A percentile compares a stretch with the other conserved stretches of the same genome.
These are phyloP conservation scores for Elachura formosa DNA, from an alignment of 2,113 vertebrate species.

Conservation along the genomic window DNA sequence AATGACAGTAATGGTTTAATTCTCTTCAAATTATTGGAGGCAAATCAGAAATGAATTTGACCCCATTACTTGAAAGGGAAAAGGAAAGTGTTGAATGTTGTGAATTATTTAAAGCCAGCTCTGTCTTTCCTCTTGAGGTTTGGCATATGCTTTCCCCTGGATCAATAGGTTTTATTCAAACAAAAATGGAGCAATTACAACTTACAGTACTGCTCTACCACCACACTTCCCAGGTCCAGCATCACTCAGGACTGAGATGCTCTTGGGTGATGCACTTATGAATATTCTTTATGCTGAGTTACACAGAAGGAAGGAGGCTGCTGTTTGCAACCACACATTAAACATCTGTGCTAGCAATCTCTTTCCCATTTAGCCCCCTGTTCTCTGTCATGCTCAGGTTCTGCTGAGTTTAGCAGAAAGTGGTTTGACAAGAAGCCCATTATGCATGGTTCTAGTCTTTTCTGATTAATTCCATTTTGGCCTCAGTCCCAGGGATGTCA, in stretches of 20 bases:
- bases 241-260: not conserved
- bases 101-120: conserved; percentile 51
- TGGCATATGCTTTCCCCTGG: conserved; percentile 2
- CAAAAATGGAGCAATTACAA: conserved; percentile 17
- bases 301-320: not conserved
- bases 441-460: conserved; percentile 1
- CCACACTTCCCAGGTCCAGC: not conserved
- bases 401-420: conserved; percentile 40
- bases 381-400: not conserved
- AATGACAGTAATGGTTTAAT: conserved; percentile 45
- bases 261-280: not conserved
- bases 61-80: conserved; percentile 26
- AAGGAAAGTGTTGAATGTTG: not conserved
- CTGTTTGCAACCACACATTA: conserved; percentile 5
- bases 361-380: not conserved
- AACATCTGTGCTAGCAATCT: conserved; percentile 9
- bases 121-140: not conserved
- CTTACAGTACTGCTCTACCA: not conserved
- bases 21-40: conserved; percentile 36
- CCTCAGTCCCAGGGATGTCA: not conserved
- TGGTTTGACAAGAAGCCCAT: not conserved
- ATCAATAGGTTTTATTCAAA: conserved; percentile 56
- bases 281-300: not conserved
- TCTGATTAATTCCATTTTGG: conserved; percentile 18
- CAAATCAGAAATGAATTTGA: conserved; percentile 30